phyloP scores from a whole-genome alignment of 2,113 vertebrate species.

The Ammodramus savannarum region DNA sequence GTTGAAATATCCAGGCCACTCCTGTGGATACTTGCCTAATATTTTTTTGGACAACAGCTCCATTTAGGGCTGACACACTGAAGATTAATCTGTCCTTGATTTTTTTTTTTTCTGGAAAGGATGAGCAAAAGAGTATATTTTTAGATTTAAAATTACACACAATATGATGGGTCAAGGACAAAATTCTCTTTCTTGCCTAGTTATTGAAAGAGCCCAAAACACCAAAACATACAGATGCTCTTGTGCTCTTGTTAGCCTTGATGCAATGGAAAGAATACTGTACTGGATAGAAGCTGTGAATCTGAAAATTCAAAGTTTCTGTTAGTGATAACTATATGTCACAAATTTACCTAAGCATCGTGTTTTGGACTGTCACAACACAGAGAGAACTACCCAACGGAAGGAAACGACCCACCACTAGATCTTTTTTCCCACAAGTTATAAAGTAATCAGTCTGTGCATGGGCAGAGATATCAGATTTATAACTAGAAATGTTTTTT shows the following conservation, averaged over 20 bases:
- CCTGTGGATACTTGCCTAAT: background rate
- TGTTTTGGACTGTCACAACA: background rate
- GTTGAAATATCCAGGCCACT: background rate
- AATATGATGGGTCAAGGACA: background rate
- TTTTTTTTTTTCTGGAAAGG: background rate
- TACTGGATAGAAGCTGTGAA: background rate
- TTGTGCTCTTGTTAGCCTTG: background rate
- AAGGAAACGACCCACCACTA: background rate
- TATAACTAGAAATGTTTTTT: background rate
- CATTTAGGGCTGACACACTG: background rate
- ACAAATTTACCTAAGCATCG: background rate
- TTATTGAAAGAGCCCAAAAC: background rate
- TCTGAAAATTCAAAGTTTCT: background rate
- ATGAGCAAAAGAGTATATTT: background rate
- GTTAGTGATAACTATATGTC: background rate
- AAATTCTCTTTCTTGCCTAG: background rate
- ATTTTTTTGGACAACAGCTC: background rate
- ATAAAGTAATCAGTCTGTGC: background rate
- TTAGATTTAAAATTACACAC: background rate
- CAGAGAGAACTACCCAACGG: background rate
- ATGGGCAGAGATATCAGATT: background rate
- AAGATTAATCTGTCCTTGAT: background rate
- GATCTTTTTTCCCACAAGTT: background rate
- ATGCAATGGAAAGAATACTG: background rate
- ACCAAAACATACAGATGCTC: background rate